These are phyloP conservation scores for Nasua narica DNA, from an alignment of 2,797 vertebrate genomes.

Conservation along the genomic window DNA sequence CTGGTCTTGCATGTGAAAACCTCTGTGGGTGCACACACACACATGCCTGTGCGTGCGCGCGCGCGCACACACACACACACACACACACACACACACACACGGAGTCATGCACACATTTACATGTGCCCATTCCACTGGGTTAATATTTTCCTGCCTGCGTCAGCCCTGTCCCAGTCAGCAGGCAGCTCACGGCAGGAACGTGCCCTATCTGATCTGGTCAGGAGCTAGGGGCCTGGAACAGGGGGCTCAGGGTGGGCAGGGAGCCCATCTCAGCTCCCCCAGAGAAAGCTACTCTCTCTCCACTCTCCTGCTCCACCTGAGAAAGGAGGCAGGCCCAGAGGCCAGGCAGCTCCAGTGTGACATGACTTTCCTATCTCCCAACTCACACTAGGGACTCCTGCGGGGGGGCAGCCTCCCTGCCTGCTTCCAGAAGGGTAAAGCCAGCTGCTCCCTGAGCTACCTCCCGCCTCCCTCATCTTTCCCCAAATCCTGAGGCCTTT, in stretches of 20 bases:
- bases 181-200: conserved; percentile 58
- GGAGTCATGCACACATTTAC: background rate
- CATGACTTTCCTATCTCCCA: background rate
- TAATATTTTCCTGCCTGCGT: conserved; percentile 76
- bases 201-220: conserved; percentile 74
- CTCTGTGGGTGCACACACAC: background rate
- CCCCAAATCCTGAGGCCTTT: background rate
- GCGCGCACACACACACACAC: background rate
- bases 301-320: background rate
- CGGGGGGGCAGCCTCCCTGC: background rate
- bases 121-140: conserved; percentile 38
- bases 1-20: background rate
- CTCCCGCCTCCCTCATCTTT: background rate
- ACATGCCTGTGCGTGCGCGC: too few relatives aligned
- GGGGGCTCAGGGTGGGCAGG: conserved; percentile 47
- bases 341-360: background rate
- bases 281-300: background rate
- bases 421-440: background rate
- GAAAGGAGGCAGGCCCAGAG: background rate
- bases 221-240: background rate
- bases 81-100: background rate
- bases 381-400: background rate
- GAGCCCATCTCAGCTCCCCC: conserved; percentile 40
- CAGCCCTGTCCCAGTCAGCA: conserved; percentile 27
- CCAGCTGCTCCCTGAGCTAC: background rate